These are phyloP conservation scores for Calephelis nemesis DNA, from an alignment of 1,140 invertebrate species.

Conservation along the genomic window DNA sequence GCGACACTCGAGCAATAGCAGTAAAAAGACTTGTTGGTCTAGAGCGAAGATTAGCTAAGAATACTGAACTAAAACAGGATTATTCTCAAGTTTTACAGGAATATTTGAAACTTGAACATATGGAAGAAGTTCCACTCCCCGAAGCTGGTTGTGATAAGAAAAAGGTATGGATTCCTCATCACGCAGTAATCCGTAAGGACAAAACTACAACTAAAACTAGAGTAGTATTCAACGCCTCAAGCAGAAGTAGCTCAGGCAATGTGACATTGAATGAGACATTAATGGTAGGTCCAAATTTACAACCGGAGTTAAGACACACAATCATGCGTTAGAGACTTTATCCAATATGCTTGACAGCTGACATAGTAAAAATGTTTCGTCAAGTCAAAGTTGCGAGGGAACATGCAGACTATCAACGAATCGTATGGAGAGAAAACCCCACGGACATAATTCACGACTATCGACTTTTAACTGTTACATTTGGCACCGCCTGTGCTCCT, in stretches of 20 bases:
- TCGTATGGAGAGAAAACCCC: neutral
- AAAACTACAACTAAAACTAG: neutral
- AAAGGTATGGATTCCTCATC: neutral
- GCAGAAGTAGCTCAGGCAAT: neutral
- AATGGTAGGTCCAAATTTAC: neutral
- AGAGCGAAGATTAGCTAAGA: neutral
- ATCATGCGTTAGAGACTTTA: neutral
- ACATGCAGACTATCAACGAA: neutral
- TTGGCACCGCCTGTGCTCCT: neutral
- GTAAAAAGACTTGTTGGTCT: neutral
- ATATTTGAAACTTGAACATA: neutral
- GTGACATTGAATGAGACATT: constrained; percentile 4
- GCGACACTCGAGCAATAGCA: neutral
- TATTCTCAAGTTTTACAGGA: neutral
- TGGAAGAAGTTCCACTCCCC: neutral
- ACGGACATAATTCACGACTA: neutral
- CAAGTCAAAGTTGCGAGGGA: neutral
- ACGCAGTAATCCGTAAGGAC: neutral
- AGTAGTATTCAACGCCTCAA: constrained; percentile 1
- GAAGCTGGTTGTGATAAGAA: neutral
- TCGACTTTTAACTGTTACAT: neutral
- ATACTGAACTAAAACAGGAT: neutral
- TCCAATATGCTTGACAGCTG: neutral
- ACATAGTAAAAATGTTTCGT: neutral
- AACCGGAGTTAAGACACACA: neutral